Conservation (phyloP, 2,797 vertebrate species). For the Bradypus variegatus region DNA sequence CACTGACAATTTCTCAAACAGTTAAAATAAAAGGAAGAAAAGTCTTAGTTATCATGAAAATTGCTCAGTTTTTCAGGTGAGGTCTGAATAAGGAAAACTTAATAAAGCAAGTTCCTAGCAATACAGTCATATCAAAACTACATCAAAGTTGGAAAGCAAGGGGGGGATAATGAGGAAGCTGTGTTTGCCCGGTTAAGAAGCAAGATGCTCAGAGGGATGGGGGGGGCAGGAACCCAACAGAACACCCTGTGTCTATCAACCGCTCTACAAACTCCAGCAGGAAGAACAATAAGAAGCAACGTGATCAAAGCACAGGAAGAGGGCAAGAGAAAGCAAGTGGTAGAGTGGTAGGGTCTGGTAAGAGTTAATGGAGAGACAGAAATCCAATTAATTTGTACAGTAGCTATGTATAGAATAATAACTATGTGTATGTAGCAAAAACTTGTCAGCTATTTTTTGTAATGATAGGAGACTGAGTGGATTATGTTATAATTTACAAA, state of each 20-base stretch:
- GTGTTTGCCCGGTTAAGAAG: neutral
- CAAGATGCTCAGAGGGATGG: neutral
- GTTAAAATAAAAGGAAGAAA: neutral
- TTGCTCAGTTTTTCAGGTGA: neutral
- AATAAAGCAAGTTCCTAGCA: neutral
- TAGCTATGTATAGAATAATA: neutral
- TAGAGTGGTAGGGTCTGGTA: neutral
- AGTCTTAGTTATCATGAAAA: neutral
- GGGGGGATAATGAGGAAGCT: neutral
- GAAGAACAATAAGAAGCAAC: neutral
- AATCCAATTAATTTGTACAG: neutral
- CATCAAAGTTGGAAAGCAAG: neutral
- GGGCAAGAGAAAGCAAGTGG: neutral
- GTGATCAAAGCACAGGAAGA: neutral
- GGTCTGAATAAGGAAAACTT: neutral
- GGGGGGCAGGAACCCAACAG: neutral
- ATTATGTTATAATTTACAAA: neutral
- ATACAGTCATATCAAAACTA: neutral
- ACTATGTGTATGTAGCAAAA: neutral
- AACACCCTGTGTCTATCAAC: neutral
- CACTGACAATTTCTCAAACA: neutral
- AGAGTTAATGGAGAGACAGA: neutral
- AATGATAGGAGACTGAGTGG: neutral
- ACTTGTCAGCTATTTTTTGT: neutral
- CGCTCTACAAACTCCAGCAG: neutral